Base-by-base conservation (phyloP, 2,113 vertebrate species). In the Elgaria multicarinata region DNA sequence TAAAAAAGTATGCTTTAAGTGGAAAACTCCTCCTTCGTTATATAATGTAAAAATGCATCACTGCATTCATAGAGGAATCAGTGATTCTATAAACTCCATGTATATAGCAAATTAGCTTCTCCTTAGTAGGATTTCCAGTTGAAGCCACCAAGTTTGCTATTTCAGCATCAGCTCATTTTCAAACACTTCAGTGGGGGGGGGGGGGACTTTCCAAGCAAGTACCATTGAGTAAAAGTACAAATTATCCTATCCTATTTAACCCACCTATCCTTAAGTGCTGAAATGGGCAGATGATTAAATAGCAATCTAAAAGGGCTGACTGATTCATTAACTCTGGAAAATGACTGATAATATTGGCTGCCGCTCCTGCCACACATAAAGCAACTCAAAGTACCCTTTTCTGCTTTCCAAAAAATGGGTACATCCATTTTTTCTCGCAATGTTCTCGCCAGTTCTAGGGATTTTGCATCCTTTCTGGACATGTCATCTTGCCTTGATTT, bases 201-300 rank as follows among this genome's bases (percentile, higher is more conserved):
- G 22, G 22, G 14, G 44, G 4, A 33, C 6, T 75, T 75, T 33
- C 55, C 31, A 18, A 24, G 31, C 31, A 44, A 44, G 55, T 9
- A 86, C 46, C 28, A 55, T 39, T 58, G 58, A 42, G 58, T 64
- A 86, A 64, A 75, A 64, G 20, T 77, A 16, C 28, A 77, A 77
- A 64, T 46, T 28, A 31, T 74, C 0, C 64, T 74, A 78, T 3
- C 84, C 36, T 90, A 42, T 33, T 87, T 89, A 78, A 20, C 8
- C 85, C 33, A 89, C 50, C 76, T 93, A 39, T 18, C 86, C 12
- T 3, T 83, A 46, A 4, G 1, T 33, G 53, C 28, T 64, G 6
- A 6, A 55, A 46, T 89, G 71, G 39, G 8, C 16, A 89, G 39
- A 66, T 50, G 69, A 87, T 91, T 92, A 89, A 83, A 90, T 86